Evolutionary conservation across 1,140 invertebrate species (phyloP), one percentile per base, ranked within the genome.

Genomic region (Dendrolimus kikuchii): DNA sequence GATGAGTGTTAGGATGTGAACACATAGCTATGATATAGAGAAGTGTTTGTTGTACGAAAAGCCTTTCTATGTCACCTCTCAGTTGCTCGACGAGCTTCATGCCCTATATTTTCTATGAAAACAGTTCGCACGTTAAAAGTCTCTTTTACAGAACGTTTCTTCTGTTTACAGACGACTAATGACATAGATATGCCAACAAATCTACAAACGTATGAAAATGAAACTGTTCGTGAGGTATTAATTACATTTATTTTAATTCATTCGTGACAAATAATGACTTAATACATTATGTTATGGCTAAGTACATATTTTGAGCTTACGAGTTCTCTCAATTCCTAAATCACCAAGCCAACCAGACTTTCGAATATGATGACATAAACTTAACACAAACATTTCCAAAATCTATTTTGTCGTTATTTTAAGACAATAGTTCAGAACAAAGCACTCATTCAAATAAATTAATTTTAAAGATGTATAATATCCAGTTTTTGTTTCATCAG

Each of bases 301-400:
- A 75, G 59, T 74, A 71, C 73, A 23, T 68, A 76, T 68, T 63
- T 82, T 84, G 81, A 84, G 81, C 78, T 74, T 80, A 79, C 68
- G 69, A 68, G 64, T 83, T 80, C 65, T 75, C 69, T 83, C 80
- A 83, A 83, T 84, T 84, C 78, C 81, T 84, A 80, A 72, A 60
- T 80, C 71, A 80, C 69, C 75, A 80, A 72, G 71, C 69, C 64
- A 68, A 60, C 62, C 63, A 66, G 62, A 64, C 55, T 55, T 58
- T 50, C 7, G 43, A 5, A 45, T n/a, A 9, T 9, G n/a, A 45
- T 8, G 43, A n/a, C n/a, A 45, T 45, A 9, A 45, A 9, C 5
- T 46, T 46, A 10, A 36, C 36, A 10, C 36, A 46, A 46, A 6
- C 45, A 10, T 46, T 46, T 46, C 5, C 9, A 10, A 46, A 10